Conservation (phyloP, 2,888 invertebrate species). For the Plemyria rubiginata region DNA sequence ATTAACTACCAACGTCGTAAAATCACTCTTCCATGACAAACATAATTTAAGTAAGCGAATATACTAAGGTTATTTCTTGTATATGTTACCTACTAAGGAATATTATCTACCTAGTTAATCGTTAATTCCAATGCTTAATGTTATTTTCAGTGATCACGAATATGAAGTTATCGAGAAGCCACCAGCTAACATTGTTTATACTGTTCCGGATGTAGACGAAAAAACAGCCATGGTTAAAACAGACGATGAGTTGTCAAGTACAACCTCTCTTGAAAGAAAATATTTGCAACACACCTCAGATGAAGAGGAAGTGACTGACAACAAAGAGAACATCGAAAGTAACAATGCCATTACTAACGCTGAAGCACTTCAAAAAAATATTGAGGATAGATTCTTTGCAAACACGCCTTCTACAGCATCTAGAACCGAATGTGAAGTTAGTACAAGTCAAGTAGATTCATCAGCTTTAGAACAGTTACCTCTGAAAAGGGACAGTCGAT, state of each 20-base stretch:
- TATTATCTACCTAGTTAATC: slow-evolving; percentile 14
- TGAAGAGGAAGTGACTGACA: slow-evolving; percentile 71
- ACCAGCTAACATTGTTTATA: slow-evolving; percentile 72
- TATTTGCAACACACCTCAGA: slow-evolving; percentile 80
- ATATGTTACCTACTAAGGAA: background rate
- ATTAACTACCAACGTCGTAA: slow-evolving; percentile 29
- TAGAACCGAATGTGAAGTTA: slow-evolving; percentile 86
- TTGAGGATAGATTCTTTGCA: slow-evolving; percentile 87
- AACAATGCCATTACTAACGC: slow-evolving; percentile 67
- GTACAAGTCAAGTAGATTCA: slow-evolving; percentile 88
- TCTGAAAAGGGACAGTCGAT: slow-evolving; percentile 83
- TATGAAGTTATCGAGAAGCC: slow-evolving; percentile 95
- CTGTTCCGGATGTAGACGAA: slow-evolving; percentile 68
- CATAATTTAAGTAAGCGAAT: slow-evolving; percentile 53
- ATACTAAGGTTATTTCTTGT: slow-evolving; percentile 20
- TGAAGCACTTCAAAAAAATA: slow-evolving; percentile 86
- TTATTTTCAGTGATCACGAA: slow-evolving; percentile 93
- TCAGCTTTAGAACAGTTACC: slow-evolving; percentile 87
- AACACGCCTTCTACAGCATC: slow-evolving; percentile 86
- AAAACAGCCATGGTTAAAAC: slow-evolving; percentile 66
- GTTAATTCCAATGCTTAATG: slow-evolving; percentile 30
- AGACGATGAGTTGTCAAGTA: slow-evolving; percentile 81
- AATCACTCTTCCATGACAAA: slow-evolving; percentile 12
- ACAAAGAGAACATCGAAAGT: slow-evolving; percentile 61
- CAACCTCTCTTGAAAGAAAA: slow-evolving; percentile 78